These are phyloP conservation scores for Cathartes aura DNA, from an alignment of 2,113 vertebrate genomes.

Conservation along the genomic window DNA sequence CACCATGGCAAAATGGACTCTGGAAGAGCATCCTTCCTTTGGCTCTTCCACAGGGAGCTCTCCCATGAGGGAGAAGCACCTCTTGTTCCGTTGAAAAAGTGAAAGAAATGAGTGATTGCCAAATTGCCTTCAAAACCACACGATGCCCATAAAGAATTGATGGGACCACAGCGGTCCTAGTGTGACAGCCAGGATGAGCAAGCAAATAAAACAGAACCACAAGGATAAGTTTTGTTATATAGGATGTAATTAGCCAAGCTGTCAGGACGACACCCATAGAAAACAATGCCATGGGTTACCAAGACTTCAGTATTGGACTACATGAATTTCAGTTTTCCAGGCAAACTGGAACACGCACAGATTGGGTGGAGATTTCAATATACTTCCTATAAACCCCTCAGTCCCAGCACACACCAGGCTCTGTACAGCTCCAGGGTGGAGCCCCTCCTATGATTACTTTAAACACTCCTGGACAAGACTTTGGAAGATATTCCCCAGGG, in stretches of 20 bases:
- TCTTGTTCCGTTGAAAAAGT: background rate
- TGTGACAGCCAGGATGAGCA: background rate
- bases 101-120: background rate
- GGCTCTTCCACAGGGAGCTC: background rate
- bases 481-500: slow-evolving; percentile 8
- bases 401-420: background rate
- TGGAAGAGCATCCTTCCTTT: background rate
- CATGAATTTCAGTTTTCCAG: background rate
- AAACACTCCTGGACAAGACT: slow-evolving; percentile 3
- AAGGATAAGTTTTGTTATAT: background rate
- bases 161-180: background rate
- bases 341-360: background rate
- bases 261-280: background rate
- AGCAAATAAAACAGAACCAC: background rate
- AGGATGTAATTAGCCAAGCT: background rate
- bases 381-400: background rate
- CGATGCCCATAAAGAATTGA: fast-evolving
- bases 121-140: background rate
- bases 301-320: background rate
- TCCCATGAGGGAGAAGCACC: background rate
- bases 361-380: background rate
- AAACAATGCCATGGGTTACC: background rate
- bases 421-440: background rate
- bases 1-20: background rate
- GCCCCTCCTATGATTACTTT: background rate